These are phyloP conservation scores for Pentalonia nigronervosa DNA, from an alignment of 1,140 invertebrate species.

Conservation along the genomic window DNA sequence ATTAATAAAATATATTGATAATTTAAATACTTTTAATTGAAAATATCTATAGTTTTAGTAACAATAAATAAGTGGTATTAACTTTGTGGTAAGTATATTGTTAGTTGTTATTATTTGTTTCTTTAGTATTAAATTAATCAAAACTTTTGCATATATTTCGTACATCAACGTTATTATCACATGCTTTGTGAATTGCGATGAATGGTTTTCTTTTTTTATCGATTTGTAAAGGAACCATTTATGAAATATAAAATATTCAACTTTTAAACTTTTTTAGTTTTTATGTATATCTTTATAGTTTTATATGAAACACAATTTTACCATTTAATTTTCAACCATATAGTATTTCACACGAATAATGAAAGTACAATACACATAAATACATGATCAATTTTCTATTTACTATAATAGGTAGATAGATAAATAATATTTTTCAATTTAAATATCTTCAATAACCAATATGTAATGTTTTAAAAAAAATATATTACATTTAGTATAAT, in stretches of 20 bases:
- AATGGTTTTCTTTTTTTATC: background rate
- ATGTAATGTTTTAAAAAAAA: too few relatives aligned
- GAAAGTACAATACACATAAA: too few relatives aligned
- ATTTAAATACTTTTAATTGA: background rate
- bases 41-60: background rate
- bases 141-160: too few relatives aligned
- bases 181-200: background rate
- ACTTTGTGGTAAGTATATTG: background rate
- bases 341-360: background rate
- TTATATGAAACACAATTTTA: background rate
- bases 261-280: too few relatives aligned
- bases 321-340: background rate
- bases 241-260: too few relatives aligned
- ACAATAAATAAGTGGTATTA: background rate
- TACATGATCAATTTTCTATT: too few relatives aligned
- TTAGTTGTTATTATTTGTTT: background rate
- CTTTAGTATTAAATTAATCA: background rate
- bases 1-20: background rate
- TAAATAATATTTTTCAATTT: background rate
- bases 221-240: too few relatives aligned
- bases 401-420: too few relatives aligned
- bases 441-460: background rate
- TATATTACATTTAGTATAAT: too few relatives aligned
- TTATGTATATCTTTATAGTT: background rate
- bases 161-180: background rate